Evolutionary conservation across 2,113 vertebrate species (phyloP).

Genomic region (Otocyon megalotis): DNA sequence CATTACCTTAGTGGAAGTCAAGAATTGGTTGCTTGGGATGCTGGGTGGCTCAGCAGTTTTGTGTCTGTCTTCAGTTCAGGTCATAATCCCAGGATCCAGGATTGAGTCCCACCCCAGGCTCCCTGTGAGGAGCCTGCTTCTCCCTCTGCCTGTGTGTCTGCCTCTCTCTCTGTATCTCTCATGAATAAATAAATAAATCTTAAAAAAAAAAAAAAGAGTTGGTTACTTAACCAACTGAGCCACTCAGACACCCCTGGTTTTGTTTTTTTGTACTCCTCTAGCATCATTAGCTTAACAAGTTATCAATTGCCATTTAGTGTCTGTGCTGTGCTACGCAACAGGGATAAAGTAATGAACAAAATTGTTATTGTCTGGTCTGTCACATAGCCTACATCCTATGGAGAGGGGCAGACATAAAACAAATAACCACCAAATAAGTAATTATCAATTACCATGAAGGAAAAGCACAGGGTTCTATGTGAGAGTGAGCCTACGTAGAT

Average conservation of each 20-base stretch:
- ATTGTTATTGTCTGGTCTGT: background rate
- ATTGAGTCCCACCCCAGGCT: no score
- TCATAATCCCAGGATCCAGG: no score
- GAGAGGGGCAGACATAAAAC: background rate
- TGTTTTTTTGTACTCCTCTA: conserved; percentile 25
- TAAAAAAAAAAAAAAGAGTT: background rate
- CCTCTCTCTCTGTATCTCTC: no score
- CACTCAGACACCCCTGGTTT: background rate
- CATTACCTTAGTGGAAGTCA: background rate
- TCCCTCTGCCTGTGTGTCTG: no score
- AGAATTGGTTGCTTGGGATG: background rate
- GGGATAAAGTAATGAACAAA: background rate
- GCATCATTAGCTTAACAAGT: background rate
- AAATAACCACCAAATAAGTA: background rate
- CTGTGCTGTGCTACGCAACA: background rate
- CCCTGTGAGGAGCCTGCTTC: no score
- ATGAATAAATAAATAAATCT: no score
- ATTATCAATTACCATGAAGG: background rate
- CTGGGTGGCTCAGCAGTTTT: no score
- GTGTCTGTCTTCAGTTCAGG: no score
- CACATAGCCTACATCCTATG: background rate
- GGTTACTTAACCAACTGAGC: background rate
- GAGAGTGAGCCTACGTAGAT: background rate
- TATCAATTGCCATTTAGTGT: background rate
- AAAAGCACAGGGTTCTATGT: background rate